Evolutionary conservation across 1,140 invertebrate genomes (phyloP), one percentile per base, ranked within the genome.

Genomic region (Drosophila pachea): DNA sequence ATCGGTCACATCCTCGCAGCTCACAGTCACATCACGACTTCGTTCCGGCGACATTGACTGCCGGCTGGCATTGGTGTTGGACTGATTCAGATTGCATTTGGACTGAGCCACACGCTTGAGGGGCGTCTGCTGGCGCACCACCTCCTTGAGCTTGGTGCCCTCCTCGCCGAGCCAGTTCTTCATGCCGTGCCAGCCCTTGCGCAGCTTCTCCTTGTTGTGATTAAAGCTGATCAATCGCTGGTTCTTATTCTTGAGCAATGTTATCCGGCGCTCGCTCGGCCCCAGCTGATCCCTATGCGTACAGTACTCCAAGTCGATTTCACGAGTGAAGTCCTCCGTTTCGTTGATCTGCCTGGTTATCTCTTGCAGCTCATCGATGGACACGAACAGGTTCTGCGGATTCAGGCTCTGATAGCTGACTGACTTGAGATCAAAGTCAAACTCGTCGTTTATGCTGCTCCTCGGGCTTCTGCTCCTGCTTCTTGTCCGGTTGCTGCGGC

Each of bases 131-230:
- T 89, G 89, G 4, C 89, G 87, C 7, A 91, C 89, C 0, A 90
- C 90, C 47, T 92, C 91, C 71, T 90, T 90, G 16, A 92, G 62
- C 38, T 81, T 90, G 1, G 74, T 78, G 11, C 87, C 88, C 68
- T 92, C 91, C 48, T 92, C 91, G 31, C 90, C 89, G 55, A 92
- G 54, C 91, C 91, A 92, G 55, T 87, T 88, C 50, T 91, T 90
- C 87, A 92, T 90, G 49, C 88, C 90, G 7, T 88, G 86, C 91
- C 91, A 92, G 14, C 91, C 91, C 32, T 91, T 90, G 6, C 90
- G 87, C 0, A 92, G 52, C 14, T 90, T 90, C 42, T 90, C 90
- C 68, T 90, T 90, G 49, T 91, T 90, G 33, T 88, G 78, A 60
- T 74, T 88, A 7, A 89, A 89, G 50, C 69, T 87, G 40, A 89